Percentiles rank a stretch among this genome's conserved stretches.
Evolutionary conservation across 2,113 vertebrate species (phyloP).

Genomic region (Sprattus sprattus): DNA sequence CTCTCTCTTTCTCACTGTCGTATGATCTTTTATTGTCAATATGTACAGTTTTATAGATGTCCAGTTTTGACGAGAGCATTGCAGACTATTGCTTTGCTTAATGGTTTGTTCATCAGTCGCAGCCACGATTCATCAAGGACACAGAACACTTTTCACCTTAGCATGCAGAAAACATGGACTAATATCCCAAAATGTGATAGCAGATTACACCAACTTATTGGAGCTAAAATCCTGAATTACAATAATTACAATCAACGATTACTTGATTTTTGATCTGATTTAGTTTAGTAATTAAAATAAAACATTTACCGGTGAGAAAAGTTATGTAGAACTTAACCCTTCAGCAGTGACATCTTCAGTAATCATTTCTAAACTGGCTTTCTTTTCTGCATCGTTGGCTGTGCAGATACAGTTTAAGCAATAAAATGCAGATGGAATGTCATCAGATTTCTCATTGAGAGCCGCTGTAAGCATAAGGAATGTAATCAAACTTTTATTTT

Average conservation of each 20-base stretch:
- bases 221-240: no score
- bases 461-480: conserved; percentile 37
- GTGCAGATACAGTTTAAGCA: conserved; percentile 55
- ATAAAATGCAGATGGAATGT: conserved; percentile 49
- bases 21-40: no score
- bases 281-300: background rate
- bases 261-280: background rate
- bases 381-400: conserved; percentile 22
- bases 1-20: no score
- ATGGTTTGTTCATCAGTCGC: no score
- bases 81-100: no score
- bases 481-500: conserved; percentile 24
- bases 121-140: no score
- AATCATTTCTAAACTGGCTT: background rate
- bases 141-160: no score
- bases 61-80: no score
- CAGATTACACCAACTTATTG: no score
- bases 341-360: background rate
- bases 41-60: no score
- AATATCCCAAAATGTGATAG: no score
- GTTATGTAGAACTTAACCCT: background rate
- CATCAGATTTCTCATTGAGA: background rate
- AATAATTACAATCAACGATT: background rate
- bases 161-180: no score
- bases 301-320: background rate